Base-by-base conservation (phyloP, 2,888 invertebrate genomes). In the Gari tellinella region DNA sequence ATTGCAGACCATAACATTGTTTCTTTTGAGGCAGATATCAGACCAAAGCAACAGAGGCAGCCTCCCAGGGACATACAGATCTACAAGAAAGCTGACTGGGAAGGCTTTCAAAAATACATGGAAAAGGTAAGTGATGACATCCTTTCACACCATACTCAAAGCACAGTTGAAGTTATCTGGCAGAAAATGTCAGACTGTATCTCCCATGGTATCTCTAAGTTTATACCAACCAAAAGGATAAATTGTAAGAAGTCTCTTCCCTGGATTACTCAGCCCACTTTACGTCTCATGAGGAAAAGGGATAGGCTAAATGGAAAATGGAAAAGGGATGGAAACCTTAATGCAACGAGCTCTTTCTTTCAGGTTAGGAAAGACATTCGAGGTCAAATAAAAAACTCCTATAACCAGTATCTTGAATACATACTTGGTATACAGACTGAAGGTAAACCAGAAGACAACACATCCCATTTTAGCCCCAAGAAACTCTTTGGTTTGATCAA, bases 1-100 rank as follows among this genome's bases (percentile, higher is more conserved):
- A 55, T 63, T 55, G 45, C 46, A 21, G 63, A 63, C 45, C 53
- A 63, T 40, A 15, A 48, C 40, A 38, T 55, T 8, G 25, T 63
- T 37, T 43, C 31, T 17, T 23, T 45, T 25, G 4, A 15, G n/a
- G 63, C 53, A 25, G 31, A 63, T 19, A 17, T 63, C 0, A 55
- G 55, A 40, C 55, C 63, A 45, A 26, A 45, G 23, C 4, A 41
- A 45, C 17, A 17, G 2, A 10, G n/a, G 1, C 57, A 57, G 26
- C 14, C 26, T 25, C 57, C 43, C 15, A 23, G 57, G 25, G 19
- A n/a, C 10, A 31, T 57, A 26, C 43, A 25, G 8, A 12, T 57
- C 3, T 57, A 57, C 43, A 45, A 19, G 31, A 57, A 57, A 57
- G 43, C 45, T 7, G 19, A 60, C 26, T 60, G 60, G 60, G 49